Evolutionary conservation across 2,888 invertebrate genomes (phyloP), one percentile per base, ranked within the genome.

Genomic region (Stictocephala bisonia): DNA sequence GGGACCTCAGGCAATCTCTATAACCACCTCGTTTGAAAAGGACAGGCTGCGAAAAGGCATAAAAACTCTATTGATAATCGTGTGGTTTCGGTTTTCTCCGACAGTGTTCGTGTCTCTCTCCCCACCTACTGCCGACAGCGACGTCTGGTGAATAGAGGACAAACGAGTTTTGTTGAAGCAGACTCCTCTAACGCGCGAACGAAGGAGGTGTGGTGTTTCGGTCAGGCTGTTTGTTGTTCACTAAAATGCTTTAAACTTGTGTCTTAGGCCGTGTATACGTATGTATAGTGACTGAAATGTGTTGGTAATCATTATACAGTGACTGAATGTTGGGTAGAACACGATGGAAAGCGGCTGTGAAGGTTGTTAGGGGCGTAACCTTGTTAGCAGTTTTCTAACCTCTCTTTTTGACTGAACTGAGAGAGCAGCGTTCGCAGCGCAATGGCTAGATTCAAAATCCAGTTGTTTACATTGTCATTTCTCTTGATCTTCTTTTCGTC

Each of bases 241-340:
- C 44, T n/a, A 22, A 44, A 24, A 41, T 64, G 24, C 26, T 60
- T 22, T 64, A 60, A 64, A 64, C 44, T 64, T 64, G 64, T 64
- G 64, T 64, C 64, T 64, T 64, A 64, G 27, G 44, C 27, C n/a
- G n/a, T 27, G 64, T 64, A 64, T 64, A 64, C 64, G 64, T 64
- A 64, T 44, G 40, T 64, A 26, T n/a, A 64, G 64, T 64, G 40
- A 44, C 40, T 64, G 64, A 64, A 64, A 44, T 64, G 64, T 64
- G 64, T 64, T 20, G 24, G 22, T 24, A 27, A 15, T 22, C 27
- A 18, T 41, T 4, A 3, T 64, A 40, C 41, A 26, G 44, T 27
- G 27, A 26, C 60, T 60, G 40, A 44, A n/a, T 64, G n/a, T 22
- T 1, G 64, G 24, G 41, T 24, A 26, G 11, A 24, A 22, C 15